Evolutionary conservation across 2,113 vertebrate genomes (phyloP).

Genomic region (Nothoprocta pentlandii): DNA sequence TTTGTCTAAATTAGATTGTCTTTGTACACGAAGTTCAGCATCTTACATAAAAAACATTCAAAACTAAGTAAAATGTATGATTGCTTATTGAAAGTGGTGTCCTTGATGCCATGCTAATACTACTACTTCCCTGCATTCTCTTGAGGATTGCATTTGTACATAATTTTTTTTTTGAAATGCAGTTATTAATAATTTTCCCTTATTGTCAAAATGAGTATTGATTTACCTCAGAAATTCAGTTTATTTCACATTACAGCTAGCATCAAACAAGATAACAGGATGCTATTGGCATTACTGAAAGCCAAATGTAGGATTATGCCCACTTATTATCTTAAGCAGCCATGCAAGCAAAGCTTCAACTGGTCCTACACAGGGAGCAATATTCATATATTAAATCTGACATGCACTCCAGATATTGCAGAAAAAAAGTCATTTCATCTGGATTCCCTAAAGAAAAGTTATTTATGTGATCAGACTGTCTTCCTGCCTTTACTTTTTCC

Average conservation of each 20-base stretch:
- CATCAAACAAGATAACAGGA: conserved; percentile 41
- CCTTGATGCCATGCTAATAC: neutral
- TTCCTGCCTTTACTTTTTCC: neutral
- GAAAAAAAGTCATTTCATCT: neutral
- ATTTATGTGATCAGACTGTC: neutral
- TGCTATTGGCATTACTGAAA: conserved; percentile 34
- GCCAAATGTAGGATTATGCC: conserved; percentile 33
- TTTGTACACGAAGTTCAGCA: neutral
- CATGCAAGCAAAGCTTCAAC: conserved; percentile 40
- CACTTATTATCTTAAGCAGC: conserved; percentile 44
- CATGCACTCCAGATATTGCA: neutral
- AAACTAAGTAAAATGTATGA: neutral
- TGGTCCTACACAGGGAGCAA: neutral
- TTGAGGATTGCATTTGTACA: neutral
- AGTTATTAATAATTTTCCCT: conserved; percentile 38
- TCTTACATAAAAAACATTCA: neutral
- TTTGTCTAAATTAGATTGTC: neutral
- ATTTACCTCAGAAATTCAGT: conserved; percentile 42
- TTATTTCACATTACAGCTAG: conserved; percentile 34
- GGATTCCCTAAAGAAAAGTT: neutral
- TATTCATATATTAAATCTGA: conserved; percentile 46
- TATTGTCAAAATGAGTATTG: conserved; percentile 35
- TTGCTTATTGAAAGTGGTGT: neutral
- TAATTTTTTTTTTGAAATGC: neutral
- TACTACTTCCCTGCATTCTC: neutral